These are phyloP conservation scores for Mesorhabditis sp. DNA, from an alignment of 2,888 invertebrate genomes.

Conservation along the genomic window DNA sequence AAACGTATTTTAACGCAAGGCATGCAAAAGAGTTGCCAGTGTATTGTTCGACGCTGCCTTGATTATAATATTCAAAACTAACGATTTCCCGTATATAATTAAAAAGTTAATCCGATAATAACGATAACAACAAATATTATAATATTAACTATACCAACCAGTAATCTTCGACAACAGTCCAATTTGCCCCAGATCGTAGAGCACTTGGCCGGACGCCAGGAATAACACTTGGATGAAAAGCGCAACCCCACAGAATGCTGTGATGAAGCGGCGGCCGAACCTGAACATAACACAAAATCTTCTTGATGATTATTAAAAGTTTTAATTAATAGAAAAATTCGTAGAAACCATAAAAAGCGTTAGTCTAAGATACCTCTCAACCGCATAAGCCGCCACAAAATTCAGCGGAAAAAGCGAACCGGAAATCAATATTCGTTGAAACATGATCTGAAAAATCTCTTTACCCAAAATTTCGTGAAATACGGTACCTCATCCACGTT, in stretches of 20 bases:
- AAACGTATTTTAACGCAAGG: too few species aligned
- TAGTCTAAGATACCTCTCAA: neutral
- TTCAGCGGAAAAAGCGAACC: neutral
- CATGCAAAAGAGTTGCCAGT: too few species aligned
- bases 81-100: too few species aligned
- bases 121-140: too few species aligned
- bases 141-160: neutral
- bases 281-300: neutral
- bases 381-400: neutral
- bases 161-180: neutral
- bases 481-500: neutral
- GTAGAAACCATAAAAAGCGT: neutral
- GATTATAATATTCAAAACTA: too few species aligned
- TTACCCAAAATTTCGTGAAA: neutral
- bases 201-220: neutral
- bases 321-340: neutral
- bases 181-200: neutral
- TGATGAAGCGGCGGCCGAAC: slow-evolving; percentile 1
- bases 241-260: neutral
- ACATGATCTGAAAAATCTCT: neutral
- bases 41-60: too few species aligned
- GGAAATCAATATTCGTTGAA: neutral
- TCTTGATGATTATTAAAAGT: neutral
- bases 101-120: too few species aligned
- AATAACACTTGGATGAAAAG: neutral